phyloP scores from a whole-genome alignment of 2,113 vertebrate genomes.

The Glaucomys volans region DNA sequence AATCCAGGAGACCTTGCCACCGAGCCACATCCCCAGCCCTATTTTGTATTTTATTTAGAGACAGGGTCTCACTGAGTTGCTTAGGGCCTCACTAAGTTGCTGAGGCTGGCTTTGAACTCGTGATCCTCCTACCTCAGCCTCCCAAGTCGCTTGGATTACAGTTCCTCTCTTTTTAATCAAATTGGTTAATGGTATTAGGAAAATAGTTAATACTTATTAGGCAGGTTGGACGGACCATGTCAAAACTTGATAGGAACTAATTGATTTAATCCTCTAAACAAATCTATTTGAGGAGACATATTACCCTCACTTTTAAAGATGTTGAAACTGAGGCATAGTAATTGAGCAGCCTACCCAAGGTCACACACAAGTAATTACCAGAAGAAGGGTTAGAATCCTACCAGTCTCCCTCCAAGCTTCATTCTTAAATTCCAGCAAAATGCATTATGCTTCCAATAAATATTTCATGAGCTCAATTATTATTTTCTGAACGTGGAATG shows the following conservation, averaged over 20 bases:
- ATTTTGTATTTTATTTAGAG: too few relatives aligned
- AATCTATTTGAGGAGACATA: neutral
- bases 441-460: neutral
- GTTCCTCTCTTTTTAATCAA: conserved; percentile 26
- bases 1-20: too few relatives aligned
- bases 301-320: neutral
- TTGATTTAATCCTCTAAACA: conserved; percentile 28
- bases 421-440: neutral
- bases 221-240: neutral
- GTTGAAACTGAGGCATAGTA: neutral
- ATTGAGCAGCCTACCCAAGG: neutral
- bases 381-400: neutral
- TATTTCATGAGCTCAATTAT: neutral
- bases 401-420: neutral
- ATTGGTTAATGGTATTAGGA: neutral
- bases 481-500: neutral
- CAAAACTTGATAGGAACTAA: neutral
- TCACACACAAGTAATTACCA: neutral
- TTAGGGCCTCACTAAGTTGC: too few relatives aligned
- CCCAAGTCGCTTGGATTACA: too few relatives aligned
- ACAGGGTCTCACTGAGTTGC: too few relatives aligned
- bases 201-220: neutral
- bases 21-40: too few relatives aligned
- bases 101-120: too few relatives aligned
- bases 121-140: too few relatives aligned